Evolutionary conservation across 1,140 invertebrate genomes (phyloP), one percentile per base, ranked within the genome.

Genomic region (Ditylenchus dipsaci): DNA sequence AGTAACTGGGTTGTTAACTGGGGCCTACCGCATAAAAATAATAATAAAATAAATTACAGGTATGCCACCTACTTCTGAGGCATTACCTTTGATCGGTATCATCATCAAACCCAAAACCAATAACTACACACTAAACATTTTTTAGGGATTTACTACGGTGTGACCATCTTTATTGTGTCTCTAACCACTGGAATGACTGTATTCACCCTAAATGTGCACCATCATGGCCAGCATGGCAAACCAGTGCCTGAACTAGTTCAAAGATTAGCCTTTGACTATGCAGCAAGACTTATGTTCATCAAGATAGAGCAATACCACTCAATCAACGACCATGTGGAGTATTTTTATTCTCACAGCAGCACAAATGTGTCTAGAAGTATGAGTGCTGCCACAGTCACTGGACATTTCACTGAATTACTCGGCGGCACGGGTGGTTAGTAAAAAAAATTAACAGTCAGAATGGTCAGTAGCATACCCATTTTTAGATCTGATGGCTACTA

Each of bases 41-140:
- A n/a, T n/a, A n/a, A n/a, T n/a, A 94, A 82, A 91, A 89, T 56
- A 86, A 93, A 76, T n/a, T n/a, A n/a, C n/a, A n/a, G n/a, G n/a
- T n/a, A n/a, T n/a, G n/a, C 91, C 91, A n/a, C 91, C 91, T 0
- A 93, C 91, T 0, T 91, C 92, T 76, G 92, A 93, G 83, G 91
- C 90, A 0, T 78, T 87, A 58, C 91, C 91, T 1, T 85, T 94
- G 21, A 92, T 94, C 75, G 92, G 91, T 69, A 53, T n/a, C n/a
- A n/a, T n/a, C n/a, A n/a, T 47, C 45, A n/a, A n/a, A n/a, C n/a
- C n/a, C n/a, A n/a, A n/a, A 38, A 38, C 33, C 11, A 38, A 38
- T 38, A 38, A 38, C 3, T 5, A 38, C 33, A 38, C 3, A 3
- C 3, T 3, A 38, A 38, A 38, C 33, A 38, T 3, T 85, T 92